A percentile compares a stretch with the other conserved stretches of the same genome.
These are phyloP conservation scores for Oegoconia quadripuncta DNA, from an alignment of 2,888 invertebrate genomes.

Conservation along the genomic window DNA sequence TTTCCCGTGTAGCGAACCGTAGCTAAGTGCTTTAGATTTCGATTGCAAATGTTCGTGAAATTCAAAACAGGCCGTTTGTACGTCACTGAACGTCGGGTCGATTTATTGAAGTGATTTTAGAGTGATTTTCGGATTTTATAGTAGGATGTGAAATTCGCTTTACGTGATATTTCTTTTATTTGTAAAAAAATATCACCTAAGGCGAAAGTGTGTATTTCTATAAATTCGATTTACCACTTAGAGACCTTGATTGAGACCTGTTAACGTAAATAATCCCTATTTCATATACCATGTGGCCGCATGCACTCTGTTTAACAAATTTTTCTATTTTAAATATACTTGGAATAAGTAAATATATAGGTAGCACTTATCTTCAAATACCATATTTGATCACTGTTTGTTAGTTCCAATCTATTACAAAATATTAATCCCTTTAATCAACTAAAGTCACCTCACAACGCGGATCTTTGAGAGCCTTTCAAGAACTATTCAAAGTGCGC, in stretches of 20 bases:
- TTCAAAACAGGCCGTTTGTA: constrained; percentile 71
- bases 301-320: too few species aligned
- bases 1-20: constrained; percentile 47
- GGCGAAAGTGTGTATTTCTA: too few species aligned
- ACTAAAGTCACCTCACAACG: constrained; percentile 16
- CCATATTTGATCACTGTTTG: too few species aligned
- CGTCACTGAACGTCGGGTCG: constrained; percentile 53
- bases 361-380: too few species aligned
- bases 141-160: not conserved
- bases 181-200: too few species aligned
- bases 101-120: constrained; percentile 64
- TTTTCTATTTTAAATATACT: too few species aligned
- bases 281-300: too few species aligned
- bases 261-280: too few species aligned
- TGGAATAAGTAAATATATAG: too few species aligned
- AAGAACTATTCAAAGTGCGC: constrained; percentile 18
- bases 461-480: constrained; percentile 12
- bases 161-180: constrained; percentile 8
- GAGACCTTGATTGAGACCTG: too few species aligned
- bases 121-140: constrained; percentile 20
- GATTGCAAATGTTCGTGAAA: constrained; percentile 67
- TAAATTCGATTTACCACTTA: too few species aligned
- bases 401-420: too few species aligned
- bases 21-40: constrained; percentile 67
- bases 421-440: constrained; percentile 18